Evolutionary conservation across 2,797 vertebrate genomes (phyloP), one percentile per base, ranked within the genome.

Genomic region (Sciurus vulgaris): DNA sequence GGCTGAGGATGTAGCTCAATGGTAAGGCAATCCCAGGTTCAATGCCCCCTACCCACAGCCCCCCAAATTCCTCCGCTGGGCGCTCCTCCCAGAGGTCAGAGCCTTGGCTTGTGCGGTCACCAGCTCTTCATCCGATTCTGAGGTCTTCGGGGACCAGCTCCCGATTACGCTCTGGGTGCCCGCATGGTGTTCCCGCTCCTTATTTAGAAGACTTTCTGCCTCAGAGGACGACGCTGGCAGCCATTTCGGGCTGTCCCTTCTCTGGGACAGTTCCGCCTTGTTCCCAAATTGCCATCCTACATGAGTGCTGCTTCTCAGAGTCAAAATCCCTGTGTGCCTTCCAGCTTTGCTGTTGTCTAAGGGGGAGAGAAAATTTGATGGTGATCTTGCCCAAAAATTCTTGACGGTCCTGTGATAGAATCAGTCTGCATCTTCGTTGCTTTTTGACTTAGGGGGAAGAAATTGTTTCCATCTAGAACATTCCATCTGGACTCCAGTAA

Each of bases 401-500:
- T 78, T 82, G 14, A 96, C 54, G 28, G 72, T 86, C 73, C 61
- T 84, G 11, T 20, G 33, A 74, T 41, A 72, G 17, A 89, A 74
- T 85, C 82, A 61, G 49, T 74, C 56, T 87, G 82, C 28, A n/a
- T 86, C 63, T 85, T 56, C 72, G 51, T 22, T 54, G 54, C 84
- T 95, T 93, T n/a, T 93, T 92, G 44, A 82, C 54, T 26, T 73
- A 87, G 30, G 5, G 13, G 5, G 18, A 35, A 44, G 76, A 67
- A 78, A 74, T 85, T 54, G 69, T 22, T 74, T 92, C 73, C 89
- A 49, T 54, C 49, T 54, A 47, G 83, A 41, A 33, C 76, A 61
- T 87, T 94, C 28, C 69, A 77, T 72, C 92, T 96, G 81, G 54
- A 89, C 76, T 33, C 38, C 35, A 85, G 82, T 44, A 78, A 84